Evolutionary conservation across 2,888 invertebrate genomes (phyloP).

Genomic region (Drosophila fungiperda): DNA sequence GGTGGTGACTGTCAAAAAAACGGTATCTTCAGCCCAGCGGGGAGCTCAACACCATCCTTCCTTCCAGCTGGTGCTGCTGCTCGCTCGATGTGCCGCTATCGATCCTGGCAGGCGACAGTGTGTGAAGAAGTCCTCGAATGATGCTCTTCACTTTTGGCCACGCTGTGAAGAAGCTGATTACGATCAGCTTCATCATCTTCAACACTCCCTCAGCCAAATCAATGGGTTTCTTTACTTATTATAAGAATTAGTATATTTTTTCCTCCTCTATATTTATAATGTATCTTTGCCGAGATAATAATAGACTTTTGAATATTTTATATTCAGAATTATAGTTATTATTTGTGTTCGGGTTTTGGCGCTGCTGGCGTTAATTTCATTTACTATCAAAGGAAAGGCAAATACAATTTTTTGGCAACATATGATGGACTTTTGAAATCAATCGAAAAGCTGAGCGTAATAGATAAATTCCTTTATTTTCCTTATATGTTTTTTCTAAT

Average conservation of each 20-base stretch:
- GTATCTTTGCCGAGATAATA: background rate
- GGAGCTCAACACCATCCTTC: slow-evolving; percentile 26
- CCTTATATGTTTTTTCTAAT: background rate
- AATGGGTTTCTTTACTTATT: background rate
- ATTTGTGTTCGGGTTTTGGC: too few species aligned
- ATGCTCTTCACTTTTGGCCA: slow-evolving; percentile 50
- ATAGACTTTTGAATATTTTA: background rate
- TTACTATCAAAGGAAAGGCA: background rate
- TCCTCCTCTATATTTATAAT: background rate
- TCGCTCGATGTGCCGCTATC: slow-evolving; percentile 47
- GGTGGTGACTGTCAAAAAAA: slow-evolving; percentile 50
- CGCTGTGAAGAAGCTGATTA: slow-evolving; percentile 45
- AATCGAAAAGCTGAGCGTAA: background rate
- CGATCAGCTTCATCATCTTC: slow-evolving; percentile 12
- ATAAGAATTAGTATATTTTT: background rate
- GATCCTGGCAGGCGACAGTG: slow-evolving; percentile 74
- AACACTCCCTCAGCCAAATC: background rate
- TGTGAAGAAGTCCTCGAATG: slow-evolving; percentile 66
- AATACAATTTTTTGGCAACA: background rate
- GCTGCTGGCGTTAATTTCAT: background rate
- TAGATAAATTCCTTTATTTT: background rate
- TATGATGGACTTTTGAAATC: background rate
- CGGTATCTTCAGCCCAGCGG: slow-evolving; percentile 50
- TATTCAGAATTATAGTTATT: too few species aligned
- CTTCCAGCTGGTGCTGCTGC: slow-evolving; percentile 48